These are phyloP conservation scores for Eremobia ochroleuca DNA, from an alignment of 2,888 invertebrate genomes.

Conservation along the genomic window DNA sequence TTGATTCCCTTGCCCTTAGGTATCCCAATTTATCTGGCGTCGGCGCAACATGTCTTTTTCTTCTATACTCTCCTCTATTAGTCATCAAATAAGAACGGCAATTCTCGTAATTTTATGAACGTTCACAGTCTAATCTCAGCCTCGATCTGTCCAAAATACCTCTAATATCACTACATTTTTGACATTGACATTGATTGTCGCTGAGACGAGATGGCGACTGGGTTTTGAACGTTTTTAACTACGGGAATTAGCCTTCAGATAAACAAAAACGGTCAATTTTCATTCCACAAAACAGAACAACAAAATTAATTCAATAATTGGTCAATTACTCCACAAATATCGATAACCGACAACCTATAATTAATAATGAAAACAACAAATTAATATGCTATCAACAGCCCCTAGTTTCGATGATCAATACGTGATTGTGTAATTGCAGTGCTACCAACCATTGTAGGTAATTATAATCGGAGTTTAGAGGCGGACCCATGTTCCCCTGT, in stretches of 20 bases:
- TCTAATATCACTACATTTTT: too few relatives aligned
- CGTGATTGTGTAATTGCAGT: constrained; percentile 61
- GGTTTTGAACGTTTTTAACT: too few relatives aligned
- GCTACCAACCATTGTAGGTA: constrained; percentile 37
- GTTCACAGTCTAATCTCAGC: too few relatives aligned
- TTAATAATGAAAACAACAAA: constrained; percentile 50
- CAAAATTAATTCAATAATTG: neutral
- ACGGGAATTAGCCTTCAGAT: too few relatives aligned
- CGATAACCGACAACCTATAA: constrained; percentile 24
- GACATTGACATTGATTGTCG: too few relatives aligned
- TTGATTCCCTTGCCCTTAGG: neutral
- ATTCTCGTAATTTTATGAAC: too few relatives aligned
- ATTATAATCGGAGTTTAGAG: constrained; percentile 56
- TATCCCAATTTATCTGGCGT: neutral
- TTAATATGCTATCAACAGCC: constrained; percentile 60
- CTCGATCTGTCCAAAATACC: too few relatives aligned
- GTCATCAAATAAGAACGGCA: too few relatives aligned
- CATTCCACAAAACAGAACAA: neutral
- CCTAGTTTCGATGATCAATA: constrained; percentile 59
- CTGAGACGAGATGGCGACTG: too few relatives aligned
- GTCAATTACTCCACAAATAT: constrained; percentile 32
- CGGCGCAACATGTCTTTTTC: too few relatives aligned
- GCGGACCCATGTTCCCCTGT: constrained; percentile 49
- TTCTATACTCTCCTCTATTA: too few relatives aligned
- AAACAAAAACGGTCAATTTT: neutral